Evolutionary conservation across 2,797 vertebrate genomes (phyloP), one percentile per base, ranked within the genome.

Genomic region (Siniperca undulata): DNA sequence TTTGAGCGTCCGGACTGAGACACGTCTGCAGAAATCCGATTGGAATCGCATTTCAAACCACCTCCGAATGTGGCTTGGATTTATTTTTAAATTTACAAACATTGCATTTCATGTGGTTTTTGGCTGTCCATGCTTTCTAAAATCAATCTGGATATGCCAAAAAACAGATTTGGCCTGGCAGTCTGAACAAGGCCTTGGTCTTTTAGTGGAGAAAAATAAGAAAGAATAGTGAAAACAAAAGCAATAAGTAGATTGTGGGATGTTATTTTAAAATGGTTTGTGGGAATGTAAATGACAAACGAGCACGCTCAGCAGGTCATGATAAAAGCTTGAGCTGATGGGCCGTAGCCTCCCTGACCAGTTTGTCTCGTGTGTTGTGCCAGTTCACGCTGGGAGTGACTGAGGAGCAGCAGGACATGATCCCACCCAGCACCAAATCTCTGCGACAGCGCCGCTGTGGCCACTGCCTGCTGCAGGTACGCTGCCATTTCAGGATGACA

Each of bases 401-500:
- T 0, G 96, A 97, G 83, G 97, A 97, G 77, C 95, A 96, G 85
- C 92, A 95, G 60, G 88, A 94, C 80, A 96, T 95, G 95, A 94
- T 92, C 20, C 93, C 95, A 1, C 93, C 93, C 40, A 78, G 73
- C 61, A 86, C 91, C 65, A 95, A 93, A 17, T 86, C 89, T 0
- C 16, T 96, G 50, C 85, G 96, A 6, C 95, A 95, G 77, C 95
- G 97, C 0, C 97, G 96, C 73, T 99, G 98, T 73, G 96, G 97
- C 48, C 96, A 96, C 93, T 99, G 98, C 87, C 77, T 98, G 87
- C 92, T 99, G 87, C 97, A 97, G 98, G 98, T 97, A 88, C 4
- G 90, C 72, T 16, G 7, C 22, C 36, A 40, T 44, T 70, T 81
- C 60, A 53, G 17, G 5, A 53, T 12, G n/a, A 17, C 8, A 50